Evolutionary conservation across 2,113 vertebrate species (phyloP), one percentile per base, ranked within the genome.

Genomic region (Recurvirostra avosetta): DNA sequence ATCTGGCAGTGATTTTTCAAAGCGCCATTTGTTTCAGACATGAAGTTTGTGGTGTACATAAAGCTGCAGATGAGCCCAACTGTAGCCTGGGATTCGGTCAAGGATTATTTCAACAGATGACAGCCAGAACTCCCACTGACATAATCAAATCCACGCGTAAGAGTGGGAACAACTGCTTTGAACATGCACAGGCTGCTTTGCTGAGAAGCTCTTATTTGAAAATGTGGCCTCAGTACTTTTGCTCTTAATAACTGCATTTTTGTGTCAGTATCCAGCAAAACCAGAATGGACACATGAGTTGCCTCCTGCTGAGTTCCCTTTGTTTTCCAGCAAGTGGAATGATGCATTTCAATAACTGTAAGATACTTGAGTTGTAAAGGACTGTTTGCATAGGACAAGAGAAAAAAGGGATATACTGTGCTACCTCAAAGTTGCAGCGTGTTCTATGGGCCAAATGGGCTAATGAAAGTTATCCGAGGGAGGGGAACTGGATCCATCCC

Each of bases 1-100:
- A 67, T 79, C 94, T 94, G 61, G 59, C 86, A 89, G 56, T 59
- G 90, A 95, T 94, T 96, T 93, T 92, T 96, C 90, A 91, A 94
- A 88, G 78, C 23, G 3, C 23, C 32, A 7, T 92, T 92, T 92
- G 70, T 92, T 94, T 94, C 91, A 95, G 77, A 95, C 79, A 49
- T 91, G 78, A 92, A 73, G 72, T 77, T 71, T 96, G 93, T 52
- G 80, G 89, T 87, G 41, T 70, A 58, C 76, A 63, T 83, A 84
- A 88, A 91, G 86, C 72, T 93, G 38, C 88, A 88, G 92, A 94
- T 85, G 88, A 95, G 47, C 52, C 80, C 73, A 47, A 0, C 67
- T 84, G 77, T 53, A 96, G 87, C 87, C 70, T 91, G 87, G 65
- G 93, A 53, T 94, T 96, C 5, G 14, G 79, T 92, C 61, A 92